Evolutionary conservation across 2,113 vertebrate genomes (phyloP).

Genomic region (Sphaerodactylus townsendi): DNA sequence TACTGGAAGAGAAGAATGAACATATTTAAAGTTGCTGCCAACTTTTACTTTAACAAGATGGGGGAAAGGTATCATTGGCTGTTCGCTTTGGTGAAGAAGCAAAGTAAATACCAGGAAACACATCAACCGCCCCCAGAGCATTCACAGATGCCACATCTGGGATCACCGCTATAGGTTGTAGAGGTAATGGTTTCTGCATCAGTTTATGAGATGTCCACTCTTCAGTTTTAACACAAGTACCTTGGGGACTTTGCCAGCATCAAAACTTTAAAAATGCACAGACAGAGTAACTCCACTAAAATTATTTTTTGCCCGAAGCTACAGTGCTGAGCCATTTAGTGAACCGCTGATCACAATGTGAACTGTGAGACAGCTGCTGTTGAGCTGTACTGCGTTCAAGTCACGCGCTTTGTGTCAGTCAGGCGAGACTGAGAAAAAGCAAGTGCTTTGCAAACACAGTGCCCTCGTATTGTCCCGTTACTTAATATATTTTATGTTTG

Average conservation of each 20-base stretch:
- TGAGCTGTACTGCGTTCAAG: not conserved
- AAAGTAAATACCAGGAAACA: no score
- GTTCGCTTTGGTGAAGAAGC: no score
- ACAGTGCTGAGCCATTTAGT: not conserved
- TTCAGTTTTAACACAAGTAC: not conserved
- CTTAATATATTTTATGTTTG: conserved; percentile 7
- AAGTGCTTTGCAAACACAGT: not conserved
- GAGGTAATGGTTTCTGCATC: not conserved
- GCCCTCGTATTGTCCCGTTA: not conserved
- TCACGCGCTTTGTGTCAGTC: not conserved
- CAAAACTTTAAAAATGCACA: conserved; percentile 4
- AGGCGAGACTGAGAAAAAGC: conserved; percentile 2
- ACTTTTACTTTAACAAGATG: not conserved
- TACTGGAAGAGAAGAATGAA: not conserved
- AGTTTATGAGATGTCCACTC: not conserved
- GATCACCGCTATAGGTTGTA: no score
- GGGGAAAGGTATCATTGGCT: no score
- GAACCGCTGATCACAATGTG: conserved; percentile 17
- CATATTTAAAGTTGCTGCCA: not conserved
- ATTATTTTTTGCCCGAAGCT: not conserved
- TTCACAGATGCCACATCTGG: no score
- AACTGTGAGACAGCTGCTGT: conserved; percentile 12
- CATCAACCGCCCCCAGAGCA: no score
- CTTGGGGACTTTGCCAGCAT: not conserved
- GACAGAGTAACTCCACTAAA: not conserved